Conservation (phyloP, 2,888 invertebrate genomes). For the Pristionchus entomophagus region DNA sequence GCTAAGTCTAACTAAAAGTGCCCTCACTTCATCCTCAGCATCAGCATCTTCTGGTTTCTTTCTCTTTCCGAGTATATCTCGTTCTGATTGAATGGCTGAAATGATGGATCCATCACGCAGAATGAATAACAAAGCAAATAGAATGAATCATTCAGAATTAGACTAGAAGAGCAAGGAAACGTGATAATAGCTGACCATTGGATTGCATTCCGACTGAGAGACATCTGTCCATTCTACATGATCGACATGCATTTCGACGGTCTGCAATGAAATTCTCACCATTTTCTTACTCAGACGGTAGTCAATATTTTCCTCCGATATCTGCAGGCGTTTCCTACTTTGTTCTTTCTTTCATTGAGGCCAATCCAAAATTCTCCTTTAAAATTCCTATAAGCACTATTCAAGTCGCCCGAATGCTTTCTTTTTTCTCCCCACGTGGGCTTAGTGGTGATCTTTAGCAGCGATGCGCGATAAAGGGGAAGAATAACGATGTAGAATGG, state of each 20-base stretch:
- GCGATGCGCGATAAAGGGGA: not conserved
- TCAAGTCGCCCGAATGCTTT: not conserved
- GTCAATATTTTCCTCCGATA: too few species aligned
- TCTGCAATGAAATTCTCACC: conserved; percentile 65
- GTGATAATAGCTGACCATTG: conserved; percentile 59
- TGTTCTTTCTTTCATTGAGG: not conserved
- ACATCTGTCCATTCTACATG: conserved; percentile 67
- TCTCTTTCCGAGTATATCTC: conserved; percentile 70
- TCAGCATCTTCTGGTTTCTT: conserved; percentile 57
- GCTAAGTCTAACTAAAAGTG: too few species aligned
- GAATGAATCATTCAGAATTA: too few species aligned
- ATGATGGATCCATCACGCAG: too few species aligned
- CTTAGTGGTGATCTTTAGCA: not conserved
- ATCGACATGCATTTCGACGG: conserved; percentile 69
- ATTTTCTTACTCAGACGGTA: too few species aligned
- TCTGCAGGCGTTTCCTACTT: not conserved
- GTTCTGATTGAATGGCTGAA: conserved; percentile 70
- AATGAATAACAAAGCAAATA: too few species aligned
- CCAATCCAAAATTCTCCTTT: too few species aligned
- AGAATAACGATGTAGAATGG: conserved; percentile 3
- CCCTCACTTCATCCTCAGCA: conserved; percentile 48
- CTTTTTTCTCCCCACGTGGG: conserved; percentile 13
- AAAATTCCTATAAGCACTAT: too few species aligned
- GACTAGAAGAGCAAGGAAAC: too few species aligned
- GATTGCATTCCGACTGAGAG: conserved; percentile 70